Evolutionary conservation across 2,888 invertebrate species (phyloP).

Genomic region (Campoplex nolae): DNA sequence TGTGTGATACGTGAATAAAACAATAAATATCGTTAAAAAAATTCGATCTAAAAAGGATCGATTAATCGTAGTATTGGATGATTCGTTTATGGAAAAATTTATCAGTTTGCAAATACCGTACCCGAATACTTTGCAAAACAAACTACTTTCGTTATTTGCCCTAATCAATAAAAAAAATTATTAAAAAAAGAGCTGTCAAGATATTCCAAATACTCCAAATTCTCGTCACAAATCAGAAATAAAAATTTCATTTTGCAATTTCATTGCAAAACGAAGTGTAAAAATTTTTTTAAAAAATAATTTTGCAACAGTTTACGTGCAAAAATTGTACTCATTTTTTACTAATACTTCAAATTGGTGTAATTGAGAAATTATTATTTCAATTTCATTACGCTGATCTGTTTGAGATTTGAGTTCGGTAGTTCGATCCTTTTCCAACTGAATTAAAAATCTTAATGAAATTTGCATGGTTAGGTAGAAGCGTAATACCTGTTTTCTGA

Average conservation of each 20-base stretch:
- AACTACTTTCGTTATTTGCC: not conserved
- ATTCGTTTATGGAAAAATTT: not conserved
- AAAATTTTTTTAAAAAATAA: not conserved
- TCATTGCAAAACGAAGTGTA: not conserved
- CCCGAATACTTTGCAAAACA: not conserved
- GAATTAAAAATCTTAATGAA: no score
- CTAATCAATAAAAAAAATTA: not conserved
- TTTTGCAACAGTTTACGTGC: not conserved
- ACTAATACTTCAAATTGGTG: not conserved
- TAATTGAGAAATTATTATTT: not conserved
- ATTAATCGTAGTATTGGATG: not conserved
- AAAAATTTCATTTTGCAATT: no score
- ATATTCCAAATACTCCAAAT: not conserved
- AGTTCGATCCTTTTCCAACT: no score
- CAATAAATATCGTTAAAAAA: constrained; percentile 48
- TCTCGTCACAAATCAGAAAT: no score
- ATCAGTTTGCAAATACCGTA: not conserved
- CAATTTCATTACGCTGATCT: not conserved
- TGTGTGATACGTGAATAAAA: constrained; percentile 43
- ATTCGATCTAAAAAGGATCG: not conserved
- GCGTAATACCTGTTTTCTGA: no score
- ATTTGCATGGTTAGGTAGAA: no score
- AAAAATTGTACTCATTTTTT: not conserved
- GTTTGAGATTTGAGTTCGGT: not conserved
- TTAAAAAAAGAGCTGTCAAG: not conserved